phyloP scores from a whole-genome alignment of 2,113 vertebrate genomes.

The Gasterosteus aculeatus region DNA sequence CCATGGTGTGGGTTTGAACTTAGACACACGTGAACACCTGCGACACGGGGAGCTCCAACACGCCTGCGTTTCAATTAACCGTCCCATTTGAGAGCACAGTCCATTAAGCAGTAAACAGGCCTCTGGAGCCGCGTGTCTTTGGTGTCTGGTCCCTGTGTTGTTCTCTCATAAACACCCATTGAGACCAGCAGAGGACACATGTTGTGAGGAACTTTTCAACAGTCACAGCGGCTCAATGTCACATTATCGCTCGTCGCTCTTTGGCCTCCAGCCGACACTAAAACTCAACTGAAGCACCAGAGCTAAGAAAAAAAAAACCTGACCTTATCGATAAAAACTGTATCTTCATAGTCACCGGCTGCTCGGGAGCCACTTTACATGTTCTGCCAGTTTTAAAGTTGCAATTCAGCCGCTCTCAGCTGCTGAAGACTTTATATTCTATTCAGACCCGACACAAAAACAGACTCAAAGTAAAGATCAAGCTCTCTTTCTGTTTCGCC shows the following conservation, averaged over 20 bases:
- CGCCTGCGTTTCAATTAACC: conserved; percentile 52
- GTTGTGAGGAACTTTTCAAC: conserved; percentile 21
- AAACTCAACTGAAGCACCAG: conserved; percentile 14
- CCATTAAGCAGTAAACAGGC: conserved; percentile 59
- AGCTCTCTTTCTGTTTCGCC: conserved; percentile 1
- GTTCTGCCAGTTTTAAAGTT: conserved; percentile 17
- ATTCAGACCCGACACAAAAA: conserved; percentile 6
- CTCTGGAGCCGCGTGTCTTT: conserved; percentile 23
- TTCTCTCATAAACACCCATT: conserved; percentile 39
- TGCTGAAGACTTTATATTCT: conserved; percentile 30
- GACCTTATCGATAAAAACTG: conserved; percentile 53
- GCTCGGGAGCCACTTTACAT: conserved; percentile 17
- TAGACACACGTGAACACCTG: conserved; percentile 23
- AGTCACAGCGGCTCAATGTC: conserved; percentile 34
- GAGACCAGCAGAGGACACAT: conserved; percentile 9
- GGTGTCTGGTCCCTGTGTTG: conserved; percentile 15
- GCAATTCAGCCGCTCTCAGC: conserved; percentile 15
- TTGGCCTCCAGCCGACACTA: conserved; percentile 24
- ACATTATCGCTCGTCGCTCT: conserved; percentile 18
- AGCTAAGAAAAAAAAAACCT: conserved; percentile 32
- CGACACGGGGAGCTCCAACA: conserved; percentile 30
- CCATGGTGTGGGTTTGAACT: conserved; percentile 5
- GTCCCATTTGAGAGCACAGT: conserved; percentile 49
- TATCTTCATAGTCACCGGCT: conserved; percentile 25
- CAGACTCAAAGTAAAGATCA: conserved; percentile 23